These are phyloP conservation scores for Eudasyphora cyanicolor DNA, from an alignment of 2,888 invertebrate species.

Conservation along the genomic window DNA sequence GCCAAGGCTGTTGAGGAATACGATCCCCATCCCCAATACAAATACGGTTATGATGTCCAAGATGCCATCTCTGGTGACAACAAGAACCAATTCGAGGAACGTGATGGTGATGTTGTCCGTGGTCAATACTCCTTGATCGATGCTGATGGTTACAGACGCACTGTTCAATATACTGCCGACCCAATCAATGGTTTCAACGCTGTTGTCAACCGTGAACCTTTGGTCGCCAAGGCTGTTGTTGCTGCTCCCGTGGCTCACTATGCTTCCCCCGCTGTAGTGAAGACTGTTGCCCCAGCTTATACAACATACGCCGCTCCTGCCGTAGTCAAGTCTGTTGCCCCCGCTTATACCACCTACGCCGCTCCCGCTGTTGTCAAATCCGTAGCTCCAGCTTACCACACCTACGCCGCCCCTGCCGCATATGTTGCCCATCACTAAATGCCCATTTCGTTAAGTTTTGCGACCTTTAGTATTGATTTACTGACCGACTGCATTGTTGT, in stretches of 20 bases:
- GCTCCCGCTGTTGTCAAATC: constrained; percentile 65
- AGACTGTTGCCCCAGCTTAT: constrained; percentile 63
- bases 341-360: constrained; percentile 27
- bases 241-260: constrained; percentile 57
- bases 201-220: constrained; percentile 77
- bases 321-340: constrained; percentile 43
- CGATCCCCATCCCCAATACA: constrained; percentile 77
- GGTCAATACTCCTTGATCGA: constrained; percentile 77
- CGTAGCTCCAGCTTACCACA: constrained; percentile 34
- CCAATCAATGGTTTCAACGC: constrained; percentile 80
- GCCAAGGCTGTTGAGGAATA: constrained; percentile 74
- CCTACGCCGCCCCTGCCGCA: constrained; percentile 60
- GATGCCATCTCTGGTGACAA: constrained; percentile 76
- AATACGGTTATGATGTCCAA: constrained; percentile 76
- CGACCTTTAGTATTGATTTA: constrained; percentile 56
- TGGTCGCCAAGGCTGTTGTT: constrained; percentile 62
- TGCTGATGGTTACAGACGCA: constrained; percentile 76
- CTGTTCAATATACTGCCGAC: constrained; percentile 79
- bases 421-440: constrained; percentile 69
- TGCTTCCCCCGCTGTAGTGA: constrained; percentile 47
- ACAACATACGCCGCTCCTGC: constrained; percentile 40
- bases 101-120: constrained; percentile 76
- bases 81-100: constrained; percentile 77
- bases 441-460: constrained; percentile 67
- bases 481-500: constrained; percentile 26